Evolutionary conservation across 1,140 invertebrate species (phyloP).

Genomic region (Formica selysi): DNA sequence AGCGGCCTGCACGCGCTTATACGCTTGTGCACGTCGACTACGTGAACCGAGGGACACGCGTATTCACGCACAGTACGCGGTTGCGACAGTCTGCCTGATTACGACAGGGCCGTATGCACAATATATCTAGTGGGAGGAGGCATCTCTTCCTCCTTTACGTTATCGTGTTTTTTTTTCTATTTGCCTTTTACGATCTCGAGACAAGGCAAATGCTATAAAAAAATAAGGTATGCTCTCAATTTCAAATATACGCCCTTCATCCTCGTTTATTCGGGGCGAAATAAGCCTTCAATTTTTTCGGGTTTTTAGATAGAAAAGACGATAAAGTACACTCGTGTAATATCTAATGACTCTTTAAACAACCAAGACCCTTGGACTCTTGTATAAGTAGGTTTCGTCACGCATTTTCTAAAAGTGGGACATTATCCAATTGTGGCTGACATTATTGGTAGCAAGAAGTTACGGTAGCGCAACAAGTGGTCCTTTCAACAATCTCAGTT

Average conservation of each 20-base stretch:
- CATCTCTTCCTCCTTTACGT: conserved; percentile 41
- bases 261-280: neutral
- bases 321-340: neutral
- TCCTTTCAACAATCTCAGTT: conserved; percentile 5
- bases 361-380: neutral
- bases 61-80: conserved; percentile 48
- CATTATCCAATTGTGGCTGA: conserved; percentile 7
- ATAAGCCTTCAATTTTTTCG: neutral
- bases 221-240: neutral
- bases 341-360: neutral
- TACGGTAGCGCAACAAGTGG: conserved; percentile 7
- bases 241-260: neutral
- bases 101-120: conserved; percentile 50
- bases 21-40: conserved; percentile 47
- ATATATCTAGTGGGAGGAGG: conserved; percentile 8
- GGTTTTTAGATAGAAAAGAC: neutral
- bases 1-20: conserved; percentile 51
- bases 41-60: conserved; percentile 59
- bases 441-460: neutral
- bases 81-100: conserved; percentile 51
- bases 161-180: neutral
- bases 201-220: neutral
- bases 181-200: neutral
- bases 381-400: neutral
- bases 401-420: conserved; percentile 10